Evolutionary conservation across 2,113 vertebrate genomes (phyloP).

Genomic region (Emydocephalus ijimae): DNA sequence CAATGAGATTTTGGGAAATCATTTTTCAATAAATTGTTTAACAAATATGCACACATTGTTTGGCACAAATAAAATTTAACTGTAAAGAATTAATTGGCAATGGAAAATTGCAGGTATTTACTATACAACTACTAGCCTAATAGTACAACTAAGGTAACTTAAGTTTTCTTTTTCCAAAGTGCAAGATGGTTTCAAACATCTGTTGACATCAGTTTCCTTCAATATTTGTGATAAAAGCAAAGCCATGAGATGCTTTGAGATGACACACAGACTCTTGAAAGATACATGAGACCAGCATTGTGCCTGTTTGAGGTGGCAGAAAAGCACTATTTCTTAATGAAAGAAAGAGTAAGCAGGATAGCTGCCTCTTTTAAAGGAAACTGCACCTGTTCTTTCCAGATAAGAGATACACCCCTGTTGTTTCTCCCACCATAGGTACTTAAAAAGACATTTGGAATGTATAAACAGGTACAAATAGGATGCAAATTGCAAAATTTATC

Average conservation of each 20-base stretch:
- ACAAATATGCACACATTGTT: not conserved
- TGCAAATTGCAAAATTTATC: conserved; percentile 14
- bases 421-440: not conserved
- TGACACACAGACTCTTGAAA: conserved; percentile 2
- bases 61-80: not conserved
- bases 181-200: not conserved
- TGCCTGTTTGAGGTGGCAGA: not conserved
- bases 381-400: conserved; percentile 20
- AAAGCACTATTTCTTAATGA: not conserved
- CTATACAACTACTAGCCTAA: not conserved
- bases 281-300: not conserved
- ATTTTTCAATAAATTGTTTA: not conserved
- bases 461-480: conserved; percentile 22
- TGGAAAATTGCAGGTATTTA: not conserved
- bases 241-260: not conserved
- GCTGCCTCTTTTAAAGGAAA: not conserved
- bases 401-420: conserved; percentile 8
- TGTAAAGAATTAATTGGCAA: not conserved
- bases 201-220: conserved; percentile 10
- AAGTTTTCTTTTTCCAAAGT: not conserved
- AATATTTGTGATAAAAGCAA: conserved; percentile 17
- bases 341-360: conserved; percentile 4
- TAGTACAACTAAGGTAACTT: not conserved
- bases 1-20: not conserved
- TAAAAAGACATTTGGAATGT: conserved; percentile 25